Evolutionary conservation across 2,113 vertebrate species (phyloP).

Genomic region (Ageneiosus marmoratus): DNA sequence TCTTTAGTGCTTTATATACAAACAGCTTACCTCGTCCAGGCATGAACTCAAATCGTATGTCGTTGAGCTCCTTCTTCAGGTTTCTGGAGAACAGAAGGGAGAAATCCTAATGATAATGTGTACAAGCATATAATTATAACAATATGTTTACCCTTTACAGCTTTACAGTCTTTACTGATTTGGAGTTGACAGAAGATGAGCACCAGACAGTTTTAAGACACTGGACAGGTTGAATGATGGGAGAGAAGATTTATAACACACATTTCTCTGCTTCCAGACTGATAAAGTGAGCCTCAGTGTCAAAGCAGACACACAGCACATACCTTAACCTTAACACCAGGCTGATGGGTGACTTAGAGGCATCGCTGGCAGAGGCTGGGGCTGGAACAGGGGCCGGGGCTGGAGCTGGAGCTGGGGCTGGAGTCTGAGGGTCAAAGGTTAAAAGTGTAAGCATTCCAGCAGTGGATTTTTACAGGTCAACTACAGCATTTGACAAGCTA

Average conservation of each 20-base stretch:
- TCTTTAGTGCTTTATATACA: neutral
- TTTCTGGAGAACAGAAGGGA: conserved; percentile 75
- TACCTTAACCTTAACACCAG: conserved; percentile 95
- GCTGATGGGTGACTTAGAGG: conserved; percentile 83
- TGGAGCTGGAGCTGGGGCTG: neutral
- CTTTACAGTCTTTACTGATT: neutral
- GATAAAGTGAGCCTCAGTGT: neutral
- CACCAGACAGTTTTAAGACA: neutral
- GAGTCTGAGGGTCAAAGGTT: conserved; percentile 61
- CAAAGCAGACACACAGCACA: conserved; percentile 31
- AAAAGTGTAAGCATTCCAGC: neutral
- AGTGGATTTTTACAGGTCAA: neutral
- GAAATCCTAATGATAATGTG: neutral
- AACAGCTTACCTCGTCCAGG: conserved; percentile 88
- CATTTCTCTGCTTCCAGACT: neutral
- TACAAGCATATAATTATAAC: neutral
- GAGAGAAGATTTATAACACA: neutral
- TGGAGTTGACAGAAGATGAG: neutral
- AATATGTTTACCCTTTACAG: neutral
- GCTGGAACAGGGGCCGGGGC: neutral
- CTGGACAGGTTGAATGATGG: neutral
- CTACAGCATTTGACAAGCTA: neutral
- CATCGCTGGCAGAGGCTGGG: conserved; percentile 69
- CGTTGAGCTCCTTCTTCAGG: conserved; percentile 97
- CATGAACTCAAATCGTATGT: conserved; percentile 97